A percentile compares a stretch with the other conserved stretches of the same genome.
phyloP scores from a whole-genome alignment of 2,113 vertebrate species.

The Sinocyclocheilus anshuiensis region DNA sequence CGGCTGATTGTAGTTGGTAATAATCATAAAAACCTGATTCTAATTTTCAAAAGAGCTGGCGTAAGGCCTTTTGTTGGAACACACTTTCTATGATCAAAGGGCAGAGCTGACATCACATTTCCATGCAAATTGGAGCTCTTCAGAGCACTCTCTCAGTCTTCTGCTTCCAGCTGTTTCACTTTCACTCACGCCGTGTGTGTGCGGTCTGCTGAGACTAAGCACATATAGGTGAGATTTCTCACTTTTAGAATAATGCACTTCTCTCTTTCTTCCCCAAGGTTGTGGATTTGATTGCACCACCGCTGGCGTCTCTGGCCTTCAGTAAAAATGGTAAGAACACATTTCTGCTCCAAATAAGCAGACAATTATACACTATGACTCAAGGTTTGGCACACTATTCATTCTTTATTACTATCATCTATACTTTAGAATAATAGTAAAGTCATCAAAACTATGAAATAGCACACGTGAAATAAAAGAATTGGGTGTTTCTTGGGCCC shows the following conservation, averaged over 20 bases:
- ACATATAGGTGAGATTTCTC: conserved; percentile 39
- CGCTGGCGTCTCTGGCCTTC: conserved; percentile 82
- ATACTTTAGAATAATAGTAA: background rate
- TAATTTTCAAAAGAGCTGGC: conserved; percentile 62
- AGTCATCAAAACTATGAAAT: background rate
- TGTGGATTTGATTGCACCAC: conserved; percentile 82
- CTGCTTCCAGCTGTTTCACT: conserved; percentile 49
- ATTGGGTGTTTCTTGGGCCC: background rate
- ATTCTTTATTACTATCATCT: background rate
- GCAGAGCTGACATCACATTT: conserved; percentile 70
- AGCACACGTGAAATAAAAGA: background rate
- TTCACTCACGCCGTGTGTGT: conserved; percentile 1
- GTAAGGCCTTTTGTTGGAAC: conserved; percentile 67
- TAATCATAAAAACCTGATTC: conserved; percentile 64
- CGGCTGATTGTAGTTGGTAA: conserved; percentile 73
- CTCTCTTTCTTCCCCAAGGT: conserved; percentile 75
- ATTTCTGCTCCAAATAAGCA: background rate
- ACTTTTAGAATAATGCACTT: conserved; percentile 41
- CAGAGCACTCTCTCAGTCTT: conserved; percentile 62
- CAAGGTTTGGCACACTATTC: background rate
- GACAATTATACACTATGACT: background rate
- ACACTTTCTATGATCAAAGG: conserved; percentile 70
- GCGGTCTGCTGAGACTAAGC: conserved; percentile 19
- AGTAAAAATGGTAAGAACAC: conserved; percentile 86
- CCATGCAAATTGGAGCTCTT: conserved; percentile 72